Conservation (phyloP, 1,140 invertebrate species). For the Caerostris darwini region DNA sequence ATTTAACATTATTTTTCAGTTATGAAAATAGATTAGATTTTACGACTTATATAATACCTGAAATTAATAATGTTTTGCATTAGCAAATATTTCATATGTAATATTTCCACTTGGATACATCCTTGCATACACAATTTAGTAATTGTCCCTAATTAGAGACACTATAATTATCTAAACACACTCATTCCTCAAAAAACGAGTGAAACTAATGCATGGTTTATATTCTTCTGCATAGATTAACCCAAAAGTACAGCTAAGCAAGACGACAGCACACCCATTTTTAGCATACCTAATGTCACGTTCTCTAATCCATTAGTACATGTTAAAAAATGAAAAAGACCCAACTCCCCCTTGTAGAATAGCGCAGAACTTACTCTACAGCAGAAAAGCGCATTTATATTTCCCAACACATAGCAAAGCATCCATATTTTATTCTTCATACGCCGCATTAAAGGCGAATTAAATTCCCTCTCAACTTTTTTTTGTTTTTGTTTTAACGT, state of each 20-base stretch:
- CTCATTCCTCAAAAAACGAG: too few relatives aligned
- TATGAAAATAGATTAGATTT: too few relatives aligned
- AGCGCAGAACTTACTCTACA: not conserved
- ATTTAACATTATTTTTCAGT: too few relatives aligned
- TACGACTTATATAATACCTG: too few relatives aligned
- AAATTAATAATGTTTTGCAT: too few relatives aligned
- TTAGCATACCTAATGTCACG: constrained; percentile 39
- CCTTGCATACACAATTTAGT: too few relatives aligned
- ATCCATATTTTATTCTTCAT: not conserved
- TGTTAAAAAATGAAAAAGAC: constrained; percentile 61
- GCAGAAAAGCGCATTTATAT: not conserved
- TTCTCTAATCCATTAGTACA: constrained; percentile 60
- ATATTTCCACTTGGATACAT: too few relatives aligned
- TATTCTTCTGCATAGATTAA: too few relatives aligned
- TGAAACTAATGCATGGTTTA: too few relatives aligned
- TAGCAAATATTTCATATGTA: too few relatives aligned
- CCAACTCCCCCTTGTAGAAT: not conserved
- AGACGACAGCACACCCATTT: not conserved
- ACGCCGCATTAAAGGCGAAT: constrained; percentile 28
- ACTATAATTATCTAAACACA: too few relatives aligned
- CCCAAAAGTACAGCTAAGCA: not conserved
- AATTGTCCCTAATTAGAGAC: too few relatives aligned
- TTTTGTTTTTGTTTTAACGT: constrained; percentile 15
- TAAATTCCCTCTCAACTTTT: not conserved
- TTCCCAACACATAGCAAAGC: not conserved